Evolutionary conservation across 2,888 invertebrate genomes (phyloP).

Genomic region (Strigamia maritima): DNA sequence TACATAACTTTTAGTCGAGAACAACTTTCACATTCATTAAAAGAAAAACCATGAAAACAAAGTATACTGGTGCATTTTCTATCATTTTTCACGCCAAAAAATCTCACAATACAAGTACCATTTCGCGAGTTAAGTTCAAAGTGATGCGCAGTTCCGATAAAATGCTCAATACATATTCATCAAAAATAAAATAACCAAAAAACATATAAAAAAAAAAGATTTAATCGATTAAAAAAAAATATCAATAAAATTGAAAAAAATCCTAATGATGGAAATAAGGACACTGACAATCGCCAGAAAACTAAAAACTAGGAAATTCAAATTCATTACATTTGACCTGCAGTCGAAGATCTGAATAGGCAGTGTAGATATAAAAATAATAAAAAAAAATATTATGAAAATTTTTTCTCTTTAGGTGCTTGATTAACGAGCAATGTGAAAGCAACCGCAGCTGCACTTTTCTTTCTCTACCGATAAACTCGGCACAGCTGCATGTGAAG

Average conservation of each 20-base stretch:
- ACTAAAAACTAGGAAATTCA: not conserved
- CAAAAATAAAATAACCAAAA: not conserved
- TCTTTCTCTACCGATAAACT: slow-evolving; percentile 31
- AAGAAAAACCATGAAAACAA: not conserved
- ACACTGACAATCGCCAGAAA: no score
- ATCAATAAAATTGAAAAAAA: not conserved
- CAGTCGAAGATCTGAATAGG: not conserved
- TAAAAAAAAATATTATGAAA: slow-evolving; percentile 14
- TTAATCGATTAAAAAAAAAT: not conserved
- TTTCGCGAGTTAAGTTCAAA: not conserved
- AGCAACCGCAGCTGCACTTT: slow-evolving; percentile 32
- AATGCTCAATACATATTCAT: not conserved
- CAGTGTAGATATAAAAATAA: not conserved
- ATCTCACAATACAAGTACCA: not conserved
- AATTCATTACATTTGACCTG: slow-evolving; percentile 17
- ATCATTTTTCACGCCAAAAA: not conserved
- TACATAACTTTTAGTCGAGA: not conserved
- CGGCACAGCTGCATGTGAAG: slow-evolving; percentile 28
- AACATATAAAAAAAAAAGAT: not conserved
- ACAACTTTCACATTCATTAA: not conserved
- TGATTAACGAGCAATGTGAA: slow-evolving; percentile 27
- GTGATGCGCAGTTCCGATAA: not conserved
- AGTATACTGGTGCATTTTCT: not conserved
- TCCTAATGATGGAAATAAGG: no score
- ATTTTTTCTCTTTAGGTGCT: slow-evolving; percentile 1